Evolutionary conservation across 64 coral and sea anemone genomes (phyloP).

Genomic region (Dendronephthya gigantea): DNA sequence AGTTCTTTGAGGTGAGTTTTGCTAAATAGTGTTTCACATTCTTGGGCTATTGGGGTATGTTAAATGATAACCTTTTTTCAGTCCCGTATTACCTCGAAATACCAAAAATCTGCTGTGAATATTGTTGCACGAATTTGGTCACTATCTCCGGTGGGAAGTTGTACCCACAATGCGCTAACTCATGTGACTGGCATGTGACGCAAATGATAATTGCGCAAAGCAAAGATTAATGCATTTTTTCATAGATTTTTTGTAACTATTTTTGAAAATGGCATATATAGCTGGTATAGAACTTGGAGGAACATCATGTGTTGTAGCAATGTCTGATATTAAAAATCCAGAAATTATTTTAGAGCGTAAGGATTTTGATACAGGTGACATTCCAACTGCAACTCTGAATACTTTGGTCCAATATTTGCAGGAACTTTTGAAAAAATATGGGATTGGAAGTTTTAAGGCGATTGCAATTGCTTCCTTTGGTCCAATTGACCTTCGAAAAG

Average conservation of each 20-base stretch:
- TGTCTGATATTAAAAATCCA: conserved; percentile 42
- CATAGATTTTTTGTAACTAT: background rate
- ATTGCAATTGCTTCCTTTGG: conserved; percentile 91
- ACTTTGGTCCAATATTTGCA: conserved; percentile 44
- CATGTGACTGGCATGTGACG: background rate
- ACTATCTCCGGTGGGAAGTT: background rate
- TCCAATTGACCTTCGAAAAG: conserved; percentile 57
- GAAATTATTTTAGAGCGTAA: conserved; percentile 33
- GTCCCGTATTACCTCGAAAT: too few relatives aligned
- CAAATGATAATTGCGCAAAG: too few relatives aligned
- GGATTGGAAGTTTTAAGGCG: conserved; percentile 21
- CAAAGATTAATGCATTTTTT: background rate
- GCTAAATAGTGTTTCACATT: too few relatives aligned
- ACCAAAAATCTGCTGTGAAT: too few relatives aligned
- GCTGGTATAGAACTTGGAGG: conserved; percentile 83
- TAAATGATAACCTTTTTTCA: too few relatives aligned
- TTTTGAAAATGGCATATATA: conserved; percentile 19
- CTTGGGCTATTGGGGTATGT: too few relatives aligned
- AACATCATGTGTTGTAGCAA: conserved; percentile 62
- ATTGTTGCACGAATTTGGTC: background rate
- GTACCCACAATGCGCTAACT: background rate
- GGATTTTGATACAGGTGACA: conserved; percentile 47
- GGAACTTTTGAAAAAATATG: conserved; percentile 19
- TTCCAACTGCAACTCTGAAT: conserved; percentile 39
- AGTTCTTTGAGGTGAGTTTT: too few relatives aligned